Conservation (phyloP, 2,797 vertebrate species). For the Lagocephalus sceleratus region DNA sequence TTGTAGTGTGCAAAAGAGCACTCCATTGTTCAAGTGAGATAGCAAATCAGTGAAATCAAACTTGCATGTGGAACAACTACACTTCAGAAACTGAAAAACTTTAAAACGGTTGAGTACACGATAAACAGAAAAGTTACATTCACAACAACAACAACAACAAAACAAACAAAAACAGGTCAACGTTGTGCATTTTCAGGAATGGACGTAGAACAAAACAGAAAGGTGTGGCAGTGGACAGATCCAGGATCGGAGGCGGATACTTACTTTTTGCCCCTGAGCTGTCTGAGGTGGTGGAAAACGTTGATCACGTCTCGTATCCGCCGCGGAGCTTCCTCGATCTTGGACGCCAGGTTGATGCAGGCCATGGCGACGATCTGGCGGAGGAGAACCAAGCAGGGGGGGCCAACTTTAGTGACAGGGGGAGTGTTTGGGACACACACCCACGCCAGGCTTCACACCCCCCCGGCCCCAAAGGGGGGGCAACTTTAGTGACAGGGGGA, state of each 20-base stretch:
- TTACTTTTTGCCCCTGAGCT: conserved; percentile 97
- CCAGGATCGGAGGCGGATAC: conserved; percentile 35
- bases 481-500: background rate
- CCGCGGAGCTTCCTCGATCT: conserved; percentile 97
- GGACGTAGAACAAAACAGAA: conserved; percentile 1
- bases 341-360: conserved; percentile 96
- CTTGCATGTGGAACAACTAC: conserved; percentile 58
- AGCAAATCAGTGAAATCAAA: conserved; percentile 22
- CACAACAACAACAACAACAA: too few relatives aligned
- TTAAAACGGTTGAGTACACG: conserved; percentile 78
- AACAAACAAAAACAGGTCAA: conserved; percentile 46
- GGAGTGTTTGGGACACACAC: too few relatives aligned
- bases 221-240: background rate
- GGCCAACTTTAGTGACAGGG: background rate
- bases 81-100: conserved; percentile 79
- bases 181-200: conserved; percentile 32
- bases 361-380: conserved; percentile 98
- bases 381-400: conserved; percentile 2
- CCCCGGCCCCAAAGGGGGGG: too few relatives aligned
- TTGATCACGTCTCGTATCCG: conserved; percentile 98
- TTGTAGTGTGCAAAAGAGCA: conserved; percentile 29
- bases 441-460: too few relatives aligned
- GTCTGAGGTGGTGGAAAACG: conserved; percentile 92
- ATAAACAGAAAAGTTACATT: conserved; percentile 77
- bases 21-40: conserved; percentile 10